Base-by-base conservation (phyloP, 2,797 vertebrate genomes). In the Alcedo quadribrachys region DNA sequence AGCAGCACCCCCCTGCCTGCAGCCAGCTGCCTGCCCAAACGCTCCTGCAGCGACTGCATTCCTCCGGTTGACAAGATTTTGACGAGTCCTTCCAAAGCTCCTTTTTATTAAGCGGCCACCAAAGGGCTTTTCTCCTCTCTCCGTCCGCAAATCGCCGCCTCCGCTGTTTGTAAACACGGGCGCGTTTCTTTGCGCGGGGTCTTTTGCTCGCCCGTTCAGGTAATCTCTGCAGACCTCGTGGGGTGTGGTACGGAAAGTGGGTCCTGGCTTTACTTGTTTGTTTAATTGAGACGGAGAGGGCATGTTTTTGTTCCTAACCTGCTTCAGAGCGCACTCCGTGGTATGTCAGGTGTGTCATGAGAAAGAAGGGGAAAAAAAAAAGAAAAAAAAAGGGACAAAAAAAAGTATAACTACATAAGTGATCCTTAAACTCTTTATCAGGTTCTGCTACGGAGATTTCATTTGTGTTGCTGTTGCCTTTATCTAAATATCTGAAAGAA, bases 281-380 rank as follows among this genome's bases (percentile, higher is more conserved):
- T 58, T 70, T 60, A 16, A 20, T 51, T 21, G 30, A 68, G 33
- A 24, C 2, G 14, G 35, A 66, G 58, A 67, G 19, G 42, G 32
- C 30, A 48, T 37, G 5, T 13, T 50, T 85, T 69, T 68, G 13
- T 19, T 67, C 24, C 55, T 55, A 30, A 15, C 27, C 54, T 75
- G 53, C 60, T 85, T 89, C 83, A 65, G 55, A 73, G 30, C 11
- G 53, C 42, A 60, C 74, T 92, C 79, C 4, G 37, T 24, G 83
- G 45, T 48, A 43, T 46, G 83, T 89, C 92, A 97, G 94, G 95
- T 95, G 96, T 94, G 96, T 79, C 65, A 65, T 15, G 15, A 50
- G 48, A 70, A 92, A 85, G 6, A 9, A 50, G 50, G 13, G 37
- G 13, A 14, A 58, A 35, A 81, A 75, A 81, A 30, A 53, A 24